These are phyloP conservation scores for Orchesella flavescens DNA, from an alignment of 2,888 invertebrate genomes.

Conservation along the genomic window DNA sequence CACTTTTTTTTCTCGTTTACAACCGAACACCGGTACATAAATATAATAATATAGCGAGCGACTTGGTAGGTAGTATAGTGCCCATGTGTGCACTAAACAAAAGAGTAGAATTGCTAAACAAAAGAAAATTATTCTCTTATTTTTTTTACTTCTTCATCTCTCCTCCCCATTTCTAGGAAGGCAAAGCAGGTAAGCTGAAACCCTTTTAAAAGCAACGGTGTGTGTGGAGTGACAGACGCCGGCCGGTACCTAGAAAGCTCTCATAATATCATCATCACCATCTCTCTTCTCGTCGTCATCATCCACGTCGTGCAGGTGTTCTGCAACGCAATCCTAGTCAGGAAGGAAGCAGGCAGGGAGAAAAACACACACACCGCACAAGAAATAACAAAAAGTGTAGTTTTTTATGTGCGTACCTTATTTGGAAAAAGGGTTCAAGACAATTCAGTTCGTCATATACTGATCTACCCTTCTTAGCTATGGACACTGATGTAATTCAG, in stretches of 20 bases:
- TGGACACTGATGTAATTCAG: no score
- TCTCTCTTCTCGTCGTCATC: not conserved
- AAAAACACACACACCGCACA: not conserved
- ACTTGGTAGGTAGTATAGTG: not conserved
- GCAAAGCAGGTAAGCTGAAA: not conserved
- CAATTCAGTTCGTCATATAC: no score
- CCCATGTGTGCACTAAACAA: slow-evolving; percentile 1
- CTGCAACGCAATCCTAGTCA: not conserved
- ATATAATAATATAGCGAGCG: not conserved
- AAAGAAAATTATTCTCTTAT: not conserved
- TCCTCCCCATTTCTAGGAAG: no score
- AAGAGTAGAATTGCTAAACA: not conserved
- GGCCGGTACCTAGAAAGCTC: slow-evolving; percentile 12
- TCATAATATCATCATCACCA: not conserved
- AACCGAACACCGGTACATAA: not conserved
- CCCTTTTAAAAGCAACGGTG: slow-evolving; percentile 16
- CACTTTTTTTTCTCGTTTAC: no score
- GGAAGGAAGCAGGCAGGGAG: slow-evolving; percentile 19
- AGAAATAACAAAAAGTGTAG: not conserved
- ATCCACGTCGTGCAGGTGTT: slow-evolving; percentile 24
- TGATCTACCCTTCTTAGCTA: no score
- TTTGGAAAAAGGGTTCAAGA: no score
- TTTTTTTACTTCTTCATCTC: no score
- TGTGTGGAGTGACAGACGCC: slow-evolving; percentile 19
- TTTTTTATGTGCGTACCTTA: no score